Evolutionary conservation across 2,113 vertebrate species (phyloP), one percentile per base, ranked within the genome.

Genomic region (Cephalopholis sonnerati): DNA sequence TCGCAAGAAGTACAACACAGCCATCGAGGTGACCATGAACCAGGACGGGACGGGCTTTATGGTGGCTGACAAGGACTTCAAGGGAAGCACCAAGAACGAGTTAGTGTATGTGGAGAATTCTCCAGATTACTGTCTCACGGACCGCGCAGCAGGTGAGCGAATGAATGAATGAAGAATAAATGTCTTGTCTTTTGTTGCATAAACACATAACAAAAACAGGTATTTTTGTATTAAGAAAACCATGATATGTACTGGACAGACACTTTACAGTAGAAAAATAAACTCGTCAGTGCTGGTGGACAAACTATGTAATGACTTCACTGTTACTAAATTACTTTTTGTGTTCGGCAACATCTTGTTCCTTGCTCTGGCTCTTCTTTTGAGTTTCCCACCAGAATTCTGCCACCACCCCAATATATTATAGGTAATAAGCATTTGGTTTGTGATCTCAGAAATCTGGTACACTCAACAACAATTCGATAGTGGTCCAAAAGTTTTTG

Each of bases 101-200:
- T 93, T 99, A 73, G 98, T 99, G 46, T 99, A 97, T 59, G 98
- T 99, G 25, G 98, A 99, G 92, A 98, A 97, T 93, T 99, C 98
- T 0, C 98, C 98, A 1, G 98, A 99, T 90, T 99, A 99, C 93
- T 99, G 98, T 41, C 94, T 98, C 82, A 95, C 96, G 96, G 98
- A 99, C 92, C 97, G 97, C 71, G 92, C 96, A 41, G 97, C 97
- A 95, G 98, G 98, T 99, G 94, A 95, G 84, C 90, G 7, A 20
- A 44, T 13, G 12, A 32, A 17, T 36, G 15, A 25, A 16, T 48
- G 39, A 25, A 55, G 59, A 46, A 61, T 15, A 3, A 0, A 36
- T 36, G 18, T 10, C 59, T 39, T n/a, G n/a, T n/a, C 15, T 48
- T 48, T 48, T 48, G 15, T 48, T 16, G 4, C 46, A 48, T 15